Conservation (phyloP, 2,797 vertebrate species). For the Phataginus tricuspis region DNA sequence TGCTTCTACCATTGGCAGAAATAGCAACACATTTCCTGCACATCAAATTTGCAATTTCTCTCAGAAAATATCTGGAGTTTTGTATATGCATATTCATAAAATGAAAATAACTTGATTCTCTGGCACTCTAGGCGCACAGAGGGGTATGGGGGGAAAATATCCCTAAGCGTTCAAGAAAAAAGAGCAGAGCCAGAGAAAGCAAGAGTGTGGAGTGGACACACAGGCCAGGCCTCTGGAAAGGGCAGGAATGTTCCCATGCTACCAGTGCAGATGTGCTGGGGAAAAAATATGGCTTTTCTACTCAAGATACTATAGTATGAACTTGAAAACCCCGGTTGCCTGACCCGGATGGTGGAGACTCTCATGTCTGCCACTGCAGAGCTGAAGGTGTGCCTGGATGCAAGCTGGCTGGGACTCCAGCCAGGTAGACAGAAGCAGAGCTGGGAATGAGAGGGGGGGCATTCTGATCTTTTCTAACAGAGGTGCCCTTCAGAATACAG, state of each 20-base stretch:
- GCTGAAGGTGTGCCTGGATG: constrained; percentile 48
- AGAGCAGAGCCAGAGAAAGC: background rate
- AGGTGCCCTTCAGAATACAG: constrained; percentile 58
- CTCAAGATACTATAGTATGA: background rate
- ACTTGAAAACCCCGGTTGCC: constrained; percentile 43
- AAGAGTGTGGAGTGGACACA: background rate
- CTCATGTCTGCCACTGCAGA: constrained; percentile 4
- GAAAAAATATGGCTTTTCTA: background rate
- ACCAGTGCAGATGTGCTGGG: background rate
- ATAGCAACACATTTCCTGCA: constrained; percentile 60
- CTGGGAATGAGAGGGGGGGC: background rate
- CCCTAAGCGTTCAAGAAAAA: background rate
- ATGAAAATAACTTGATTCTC: constrained; percentile 67
- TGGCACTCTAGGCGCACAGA: constrained; percentile 38
- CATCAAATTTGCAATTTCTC: constrained; percentile 61
- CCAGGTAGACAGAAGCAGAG: constrained; percentile 58
- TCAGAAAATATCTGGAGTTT: constrained; percentile 63
- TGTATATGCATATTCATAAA: constrained; percentile 76
- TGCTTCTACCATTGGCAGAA: constrained; percentile 51
- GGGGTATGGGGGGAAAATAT: background rate
- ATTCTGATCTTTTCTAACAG: background rate
- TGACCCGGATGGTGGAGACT: constrained; percentile 58
- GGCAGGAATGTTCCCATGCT: background rate
- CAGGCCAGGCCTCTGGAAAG: background rate
- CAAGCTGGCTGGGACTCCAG: constrained; percentile 40